Base-by-base conservation (phyloP, 2,888 invertebrate genomes). In the Entomobrya proxima region DNA sequence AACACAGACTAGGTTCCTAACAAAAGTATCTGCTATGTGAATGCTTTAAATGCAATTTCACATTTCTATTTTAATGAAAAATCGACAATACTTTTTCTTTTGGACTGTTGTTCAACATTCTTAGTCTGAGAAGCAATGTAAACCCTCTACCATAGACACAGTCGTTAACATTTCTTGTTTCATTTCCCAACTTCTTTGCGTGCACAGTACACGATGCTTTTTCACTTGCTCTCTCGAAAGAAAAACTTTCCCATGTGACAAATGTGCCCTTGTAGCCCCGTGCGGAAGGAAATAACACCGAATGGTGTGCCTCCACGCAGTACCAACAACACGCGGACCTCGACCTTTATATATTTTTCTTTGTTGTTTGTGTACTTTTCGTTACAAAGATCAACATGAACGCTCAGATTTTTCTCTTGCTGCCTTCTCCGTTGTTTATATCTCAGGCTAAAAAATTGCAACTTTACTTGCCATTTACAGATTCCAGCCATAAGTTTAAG, bases 231-330 rank as follows among this genome's bases (percentile, higher is more conserved):
- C 27, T 27, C 47, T 27, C 11, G 32, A 30, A 30, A 32, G 30
- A 30, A 72, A 47, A 72, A 47, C 11, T 69, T 27, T 24, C 1
- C 30, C 15, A n/a, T 61, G 44, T 78, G 78, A 80, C 72, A 81
- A 81, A 81, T 81, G 72, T 81, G 80, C 30, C 55, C 72, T 72
- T 80, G 80, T 72, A 55, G 40, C 69, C 74, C 58, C 30, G 18
- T 11, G 58, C 24, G 67, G 79, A 79, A 69, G 37, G 67, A 81
- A 58, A 72, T 40, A 58, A 81, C 24, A 27, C 52, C 37, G 55
- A 52, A 47, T 35, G 32, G 47, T 72, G 72, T 72, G 1, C 24
- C 21, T 44, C 30, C 11, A 24, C 44, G 44, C 47, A 44, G 30
- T 44, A 27, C n/a, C 44, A 44, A 30, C 4, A 69, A 47, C 27